A percentile compares a stretch with the other conserved stretches of the same genome.
These are phyloP conservation scores for Dicranocentrus wangi DNA, from an alignment of 2,888 invertebrate genomes.

Conservation along the genomic window DNA sequence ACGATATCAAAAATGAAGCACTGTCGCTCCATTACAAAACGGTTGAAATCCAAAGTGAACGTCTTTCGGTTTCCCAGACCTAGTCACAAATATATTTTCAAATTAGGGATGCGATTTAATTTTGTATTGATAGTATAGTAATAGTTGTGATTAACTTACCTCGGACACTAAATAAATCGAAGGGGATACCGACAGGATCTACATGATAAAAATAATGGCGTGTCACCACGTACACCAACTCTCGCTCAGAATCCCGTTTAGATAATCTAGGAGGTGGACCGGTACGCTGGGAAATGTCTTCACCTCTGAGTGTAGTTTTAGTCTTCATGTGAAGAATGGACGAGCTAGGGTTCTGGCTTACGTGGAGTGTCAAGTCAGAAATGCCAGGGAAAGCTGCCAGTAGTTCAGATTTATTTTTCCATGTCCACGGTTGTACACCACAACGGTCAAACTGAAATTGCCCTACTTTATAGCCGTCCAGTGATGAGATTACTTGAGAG, in stretches of 20 bases:
- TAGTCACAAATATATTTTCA: conserved; percentile 10
- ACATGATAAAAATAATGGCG: conserved; percentile 52
- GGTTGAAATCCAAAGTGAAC: conserved; percentile 53
- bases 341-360: neutral
- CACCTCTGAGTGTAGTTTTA: conserved; percentile 42
- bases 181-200: conserved; percentile 41
- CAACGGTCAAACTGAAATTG: conserved; percentile 42
- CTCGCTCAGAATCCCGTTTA: conserved; percentile 32
- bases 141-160: too few species aligned
- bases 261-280: conserved; percentile 45
- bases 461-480: conserved; percentile 21
- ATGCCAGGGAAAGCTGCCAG: conserved; percentile 30
- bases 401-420: conserved; percentile 34
- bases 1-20: conserved; percentile 52
- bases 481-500: too few species aligned
- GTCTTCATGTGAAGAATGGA: conserved; percentile 56
- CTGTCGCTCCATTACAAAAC: conserved; percentile 16
- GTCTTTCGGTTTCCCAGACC: conserved; percentile 56
- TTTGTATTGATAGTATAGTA: too few species aligned
- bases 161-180: conserved; percentile 38
- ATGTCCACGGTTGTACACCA: conserved; percentile 13
- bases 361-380: conserved; percentile 12
- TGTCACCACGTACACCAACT: conserved; percentile 54
- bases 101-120: too few species aligned
- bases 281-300: neutral